Evolutionary conservation across 2,113 vertebrate genomes (phyloP).

Genomic region (Sarotherodon lohbergeri): DNA sequence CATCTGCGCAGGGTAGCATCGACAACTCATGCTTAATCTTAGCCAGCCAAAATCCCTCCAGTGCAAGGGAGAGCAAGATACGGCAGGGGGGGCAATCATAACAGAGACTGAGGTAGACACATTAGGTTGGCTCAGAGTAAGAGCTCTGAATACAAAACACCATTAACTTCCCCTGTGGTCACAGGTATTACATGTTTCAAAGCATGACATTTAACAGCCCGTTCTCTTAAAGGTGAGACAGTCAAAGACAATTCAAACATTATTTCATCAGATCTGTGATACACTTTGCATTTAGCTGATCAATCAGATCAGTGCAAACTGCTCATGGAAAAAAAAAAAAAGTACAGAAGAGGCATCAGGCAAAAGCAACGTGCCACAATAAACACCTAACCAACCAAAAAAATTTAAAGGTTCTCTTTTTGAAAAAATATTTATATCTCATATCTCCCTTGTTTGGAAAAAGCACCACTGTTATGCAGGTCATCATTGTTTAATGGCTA

Average conservation of each 20-base stretch:
- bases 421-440: slow-evolving; percentile 21
- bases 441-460: slow-evolving; percentile 72
- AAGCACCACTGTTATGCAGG: slow-evolving; percentile 70
- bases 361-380: slow-evolving; percentile 52
- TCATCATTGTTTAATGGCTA: slow-evolving; percentile 72
- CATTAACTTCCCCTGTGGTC: slow-evolving; percentile 51
- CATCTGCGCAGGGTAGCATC: slow-evolving; percentile 24
- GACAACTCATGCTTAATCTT: slow-evolving; percentile 50
- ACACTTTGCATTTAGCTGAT: slow-evolving; percentile 37
- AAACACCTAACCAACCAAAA: slow-evolving; percentile 46
- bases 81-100: slow-evolving; percentile 55
- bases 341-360: slow-evolving; percentile 28
- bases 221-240: slow-evolving; percentile 27
- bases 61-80: slow-evolving; percentile 51
- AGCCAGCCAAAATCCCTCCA: slow-evolving; percentile 58
- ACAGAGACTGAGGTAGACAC: slow-evolving; percentile 87
- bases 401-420: slow-evolving; percentile 31
- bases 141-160: slow-evolving; percentile 62
- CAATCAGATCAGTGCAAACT: slow-evolving; percentile 24
- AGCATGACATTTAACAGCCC: slow-evolving; percentile 38
- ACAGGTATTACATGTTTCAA: slow-evolving; percentile 36
- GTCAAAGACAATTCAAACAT: slow-evolving; percentile 28
- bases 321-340: slow-evolving; percentile 37
- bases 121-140: slow-evolving; percentile 69
- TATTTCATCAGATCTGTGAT: slow-evolving; percentile 18